These are phyloP conservation scores for Equus quagga DNA, from an alignment of 2,113 vertebrate genomes.

Conservation along the genomic window DNA sequence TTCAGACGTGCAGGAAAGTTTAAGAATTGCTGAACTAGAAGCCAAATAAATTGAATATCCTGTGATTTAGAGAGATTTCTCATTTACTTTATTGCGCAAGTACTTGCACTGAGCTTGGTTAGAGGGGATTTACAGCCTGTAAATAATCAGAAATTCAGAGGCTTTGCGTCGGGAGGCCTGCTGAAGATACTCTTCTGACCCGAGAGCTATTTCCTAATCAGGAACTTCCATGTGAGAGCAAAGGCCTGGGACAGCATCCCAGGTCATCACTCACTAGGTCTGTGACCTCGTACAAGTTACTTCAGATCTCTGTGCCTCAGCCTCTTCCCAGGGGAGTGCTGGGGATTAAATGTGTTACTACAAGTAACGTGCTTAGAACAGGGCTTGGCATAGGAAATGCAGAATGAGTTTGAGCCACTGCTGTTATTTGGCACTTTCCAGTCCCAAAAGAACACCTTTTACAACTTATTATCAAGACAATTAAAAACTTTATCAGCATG, in stretches of 20 bases:
- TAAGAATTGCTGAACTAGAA: constrained; percentile 26
- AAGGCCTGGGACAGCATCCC: neutral
- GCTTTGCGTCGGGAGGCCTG: neutral
- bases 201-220: neutral
- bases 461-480: neutral
- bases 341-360: neutral
- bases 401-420: neutral
- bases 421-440: neutral
- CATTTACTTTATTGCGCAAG: constrained; percentile 32
- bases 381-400: neutral
- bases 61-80: neutral
- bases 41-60: neutral
- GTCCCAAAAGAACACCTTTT: neutral
- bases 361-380: neutral
- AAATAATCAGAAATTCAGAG: constrained; percentile 36
- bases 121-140: neutral
- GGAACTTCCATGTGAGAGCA: neutral
- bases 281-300: neutral
- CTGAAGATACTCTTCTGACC: neutral
- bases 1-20: neutral
- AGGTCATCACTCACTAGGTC: neutral
- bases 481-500: neutral
- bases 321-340: neutral
- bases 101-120: constrained; percentile 20
- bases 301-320: neutral